phyloP scores from a whole-genome alignment of 2,113 vertebrate species.

The Uropsilus gracilis region DNA sequence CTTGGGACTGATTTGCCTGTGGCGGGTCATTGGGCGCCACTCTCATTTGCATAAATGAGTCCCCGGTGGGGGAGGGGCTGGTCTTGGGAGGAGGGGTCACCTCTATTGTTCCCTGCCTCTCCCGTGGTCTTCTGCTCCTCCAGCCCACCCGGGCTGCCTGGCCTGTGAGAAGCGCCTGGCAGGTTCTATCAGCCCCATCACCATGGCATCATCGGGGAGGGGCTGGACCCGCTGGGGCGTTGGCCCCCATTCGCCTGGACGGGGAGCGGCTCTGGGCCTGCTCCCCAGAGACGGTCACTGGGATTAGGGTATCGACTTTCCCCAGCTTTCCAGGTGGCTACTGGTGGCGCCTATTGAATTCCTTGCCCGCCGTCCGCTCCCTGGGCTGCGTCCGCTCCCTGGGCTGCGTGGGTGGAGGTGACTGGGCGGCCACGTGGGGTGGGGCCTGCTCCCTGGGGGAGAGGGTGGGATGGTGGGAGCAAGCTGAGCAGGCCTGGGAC shows the following conservation, averaged over 20 bases:
- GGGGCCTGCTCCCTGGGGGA: not conserved
- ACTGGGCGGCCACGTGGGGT: constrained; percentile 8
- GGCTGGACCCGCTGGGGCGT: constrained; percentile 22
- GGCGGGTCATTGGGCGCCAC: not conserved
- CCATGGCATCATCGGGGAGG: constrained; percentile 47
- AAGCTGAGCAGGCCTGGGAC: not conserved
- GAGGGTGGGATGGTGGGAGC: not conserved
- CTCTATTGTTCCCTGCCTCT: not conserved
- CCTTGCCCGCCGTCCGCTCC: constrained; percentile 37
- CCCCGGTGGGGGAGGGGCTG: not conserved
- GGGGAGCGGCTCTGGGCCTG: constrained; percentile 36
- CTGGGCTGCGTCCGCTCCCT: constrained; percentile 39
- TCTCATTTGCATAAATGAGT: constrained; percentile 7
- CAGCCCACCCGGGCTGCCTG: not conserved
- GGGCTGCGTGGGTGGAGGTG: constrained; percentile 60
- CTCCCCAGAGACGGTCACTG: constrained; percentile 64
- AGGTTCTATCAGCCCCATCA: constrained; percentile 19
- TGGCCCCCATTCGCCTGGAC: constrained; percentile 37
- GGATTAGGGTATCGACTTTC: constrained; percentile 80
- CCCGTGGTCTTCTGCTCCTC: not conserved
- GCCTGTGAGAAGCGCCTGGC: not conserved
- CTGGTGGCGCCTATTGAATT: constrained; percentile 76
- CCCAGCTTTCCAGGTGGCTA: constrained; percentile 78
- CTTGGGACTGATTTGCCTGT: not conserved
- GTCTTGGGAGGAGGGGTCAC: not conserved